Evolutionary conservation across 2,113 vertebrate species (phyloP).

Genomic region (Neoarius graeffei): DNA sequence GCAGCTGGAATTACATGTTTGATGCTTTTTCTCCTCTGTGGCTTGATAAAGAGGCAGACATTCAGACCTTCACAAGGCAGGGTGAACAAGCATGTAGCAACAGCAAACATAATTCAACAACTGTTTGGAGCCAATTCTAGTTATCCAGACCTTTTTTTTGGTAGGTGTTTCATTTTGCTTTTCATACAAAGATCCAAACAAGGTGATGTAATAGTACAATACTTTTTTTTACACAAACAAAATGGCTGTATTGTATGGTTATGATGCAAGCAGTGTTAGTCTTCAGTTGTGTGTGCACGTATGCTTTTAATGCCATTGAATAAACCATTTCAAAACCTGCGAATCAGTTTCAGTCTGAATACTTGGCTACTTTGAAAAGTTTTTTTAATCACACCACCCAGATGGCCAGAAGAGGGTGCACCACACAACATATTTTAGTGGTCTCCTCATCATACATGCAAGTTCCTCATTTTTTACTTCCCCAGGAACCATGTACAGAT

Average conservation of each 20-base stretch:
- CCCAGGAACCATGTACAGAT: neutral
- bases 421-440: neutral
- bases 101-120: neutral
- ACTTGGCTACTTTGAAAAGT: neutral
- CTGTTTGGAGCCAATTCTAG: neutral
- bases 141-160: slow-evolving; percentile 40
- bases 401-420: slow-evolving; percentile 11
- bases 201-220: neutral
- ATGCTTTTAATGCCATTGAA: slow-evolving; percentile 15
- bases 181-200: slow-evolving; percentile 20
- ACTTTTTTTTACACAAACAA: neutral
- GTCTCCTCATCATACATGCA: neutral
- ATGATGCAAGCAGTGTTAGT: too few species aligned
- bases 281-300: neutral
- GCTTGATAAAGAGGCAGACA: slow-evolving; percentile 50
- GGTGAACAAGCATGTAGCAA: slow-evolving; percentile 60
- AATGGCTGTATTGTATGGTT: too few species aligned
- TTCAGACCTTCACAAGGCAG: slow-evolving; percentile 77
- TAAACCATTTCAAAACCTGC: slow-evolving; percentile 20
- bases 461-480: slow-evolving; percentile 10
- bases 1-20: slow-evolving; percentile 52
- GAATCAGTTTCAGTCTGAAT: neutral
- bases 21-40: too few species aligned
- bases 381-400: neutral
- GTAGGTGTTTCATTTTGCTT: slow-evolving; percentile 48